Evolutionary conservation across 1,140 invertebrate species (phyloP).

Genomic region (Heliconius hermathena): DNA sequence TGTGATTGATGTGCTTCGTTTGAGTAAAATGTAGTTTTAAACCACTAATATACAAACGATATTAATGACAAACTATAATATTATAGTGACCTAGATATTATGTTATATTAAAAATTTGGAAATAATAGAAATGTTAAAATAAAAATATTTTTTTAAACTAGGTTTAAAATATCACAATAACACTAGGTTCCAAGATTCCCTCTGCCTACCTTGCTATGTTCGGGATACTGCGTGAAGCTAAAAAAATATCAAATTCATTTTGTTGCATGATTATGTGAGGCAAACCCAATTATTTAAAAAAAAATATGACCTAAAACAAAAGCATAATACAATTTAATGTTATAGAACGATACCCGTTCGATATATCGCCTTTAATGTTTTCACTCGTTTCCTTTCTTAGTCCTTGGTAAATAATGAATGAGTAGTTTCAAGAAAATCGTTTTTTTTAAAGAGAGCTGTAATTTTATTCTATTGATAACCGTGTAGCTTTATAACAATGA

Average conservation of each 20-base stretch:
- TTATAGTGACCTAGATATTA: no score
- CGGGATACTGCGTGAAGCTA: background rate
- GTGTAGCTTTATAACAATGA: background rate
- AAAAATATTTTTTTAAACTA: no score
- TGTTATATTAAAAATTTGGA: no score
- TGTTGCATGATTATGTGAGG: background rate
- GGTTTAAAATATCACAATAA: no score
- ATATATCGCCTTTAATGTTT: no score
- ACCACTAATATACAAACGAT: background rate
- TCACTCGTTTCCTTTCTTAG: no score
- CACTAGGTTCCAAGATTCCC: background rate
- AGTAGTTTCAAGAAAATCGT: background rate
- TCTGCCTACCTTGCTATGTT: no score
- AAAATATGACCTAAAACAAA: background rate
- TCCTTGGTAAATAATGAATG: constrained; percentile 6
- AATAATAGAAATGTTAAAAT: no score
- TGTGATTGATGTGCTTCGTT: constrained; percentile 6
- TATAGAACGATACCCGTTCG: no score
- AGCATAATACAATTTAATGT: no score
- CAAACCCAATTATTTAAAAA: background rate
- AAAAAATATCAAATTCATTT: background rate
- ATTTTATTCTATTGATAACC: background rate
- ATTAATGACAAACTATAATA: background rate
- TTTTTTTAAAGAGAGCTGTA: background rate
- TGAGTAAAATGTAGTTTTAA: constrained; percentile 8